Percentiles rank a stretch among this genome's conserved stretches.
Evolutionary conservation across 2,888 invertebrate genomes (phyloP).

Genomic region (Trypoxylon attenuatum): DNA sequence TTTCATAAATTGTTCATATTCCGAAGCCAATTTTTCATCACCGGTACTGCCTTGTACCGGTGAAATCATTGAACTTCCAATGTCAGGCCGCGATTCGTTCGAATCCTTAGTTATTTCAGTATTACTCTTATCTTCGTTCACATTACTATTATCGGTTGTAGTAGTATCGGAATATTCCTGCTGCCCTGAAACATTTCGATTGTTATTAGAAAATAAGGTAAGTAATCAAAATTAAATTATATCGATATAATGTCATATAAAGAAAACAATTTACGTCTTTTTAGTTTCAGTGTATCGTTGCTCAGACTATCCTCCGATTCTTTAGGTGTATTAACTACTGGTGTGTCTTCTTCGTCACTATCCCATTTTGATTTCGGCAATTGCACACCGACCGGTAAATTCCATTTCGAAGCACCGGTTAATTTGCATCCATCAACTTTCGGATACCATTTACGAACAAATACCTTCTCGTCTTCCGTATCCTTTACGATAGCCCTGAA

Average conservation of each 20-base stretch:
- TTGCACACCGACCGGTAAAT: constrained; percentile 54
- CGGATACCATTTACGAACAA: constrained; percentile 65
- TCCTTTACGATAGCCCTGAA: constrained; percentile 58
- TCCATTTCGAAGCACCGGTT: constrained; percentile 27
- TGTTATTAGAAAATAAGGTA: no score
- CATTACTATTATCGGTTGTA: no score
- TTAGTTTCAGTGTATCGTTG: no score
- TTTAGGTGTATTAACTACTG: constrained; percentile 10
- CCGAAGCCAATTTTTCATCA: constrained; percentile 73
- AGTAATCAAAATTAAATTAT: no score
- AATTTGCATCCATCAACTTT: constrained; percentile 42
- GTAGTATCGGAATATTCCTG: no score
- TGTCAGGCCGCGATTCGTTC: not conserved
- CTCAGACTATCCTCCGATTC: constrained; percentile 3
- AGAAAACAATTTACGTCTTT: no score
- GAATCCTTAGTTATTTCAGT: no score
- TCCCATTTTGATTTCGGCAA: constrained; percentile 71
- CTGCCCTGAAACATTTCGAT: no score
- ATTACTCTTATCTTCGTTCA: constrained; percentile 12
- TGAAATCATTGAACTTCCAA: constrained; percentile 22
- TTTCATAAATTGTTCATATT: constrained; percentile 79
- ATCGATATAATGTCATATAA: no score
- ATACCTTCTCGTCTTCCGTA: constrained; percentile 49
- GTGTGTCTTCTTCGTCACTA: constrained; percentile 63
- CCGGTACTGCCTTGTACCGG: constrained; percentile 42